Base-by-base conservation (phyloP, 1,140 invertebrate species). In the Drosophila micromelanica region DNA sequence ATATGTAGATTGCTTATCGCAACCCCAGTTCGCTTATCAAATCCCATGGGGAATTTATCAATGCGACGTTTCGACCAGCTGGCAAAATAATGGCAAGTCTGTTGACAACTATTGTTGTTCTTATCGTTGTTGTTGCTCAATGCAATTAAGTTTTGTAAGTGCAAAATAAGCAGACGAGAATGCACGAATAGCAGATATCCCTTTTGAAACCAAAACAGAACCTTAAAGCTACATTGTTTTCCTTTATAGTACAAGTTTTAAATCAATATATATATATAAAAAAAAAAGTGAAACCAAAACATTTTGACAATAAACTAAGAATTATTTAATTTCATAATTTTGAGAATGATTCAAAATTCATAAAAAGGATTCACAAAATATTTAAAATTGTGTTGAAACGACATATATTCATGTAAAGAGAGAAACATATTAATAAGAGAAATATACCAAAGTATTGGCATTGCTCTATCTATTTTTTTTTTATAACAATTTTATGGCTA, bases 1-100 rank as follows among this genome's bases (percentile, higher is more conserved):
- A 20, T 3, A 27, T 15, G 43, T 15, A 80, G 81, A 80, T 80
- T 85, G 57, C 61, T 62, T 80, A 79, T 86, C 69, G 57, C 20
- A 9, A 9, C 9, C 13, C 35, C 30, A 45, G 48, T 42, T 43
- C 17, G 27, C 63, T 78, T 80, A 84, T 80, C 63, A 35, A 62
- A 76, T 61, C 49, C 17, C 42, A 59, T 8, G 20, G 30, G 27
- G 30, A 27, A 56, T 68, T 27, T 11, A 55, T 64, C 54, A 64
- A 40, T 23, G 17, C 30, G 9, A 54, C 13, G 17, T n/a, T 32
- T 32, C 11, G 56, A 37, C 11, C 67, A 55, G 67, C 67, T 63
- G 63, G 54, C 62, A 65, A 55, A 40, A 45, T 42, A 55, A 20
- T 11, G 43, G 43, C 43, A 43, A 61, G 37, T n/a, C 55, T 42